A percentile compares a stretch with the other conserved stretches of the same genome.
Evolutionary conservation across 1,140 invertebrate species (phyloP).

Genomic region (Drosophila tropicalis): DNA sequence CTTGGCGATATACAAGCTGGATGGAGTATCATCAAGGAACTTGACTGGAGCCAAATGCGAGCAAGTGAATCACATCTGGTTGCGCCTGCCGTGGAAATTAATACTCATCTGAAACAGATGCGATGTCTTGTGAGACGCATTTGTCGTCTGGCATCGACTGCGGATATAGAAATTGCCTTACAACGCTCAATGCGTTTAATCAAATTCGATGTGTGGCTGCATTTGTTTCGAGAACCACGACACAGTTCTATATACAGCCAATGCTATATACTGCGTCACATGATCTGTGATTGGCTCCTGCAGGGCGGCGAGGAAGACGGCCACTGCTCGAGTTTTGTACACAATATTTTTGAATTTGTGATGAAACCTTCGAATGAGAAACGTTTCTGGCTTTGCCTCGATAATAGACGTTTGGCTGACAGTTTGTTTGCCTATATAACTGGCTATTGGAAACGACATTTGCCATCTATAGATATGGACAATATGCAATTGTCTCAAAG

Average conservation of each 20-base stretch:
- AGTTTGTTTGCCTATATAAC: constrained; percentile 42
- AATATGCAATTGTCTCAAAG: constrained; percentile 36
- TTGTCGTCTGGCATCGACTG: constrained; percentile 27
- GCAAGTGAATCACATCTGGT: constrained; percentile 13
- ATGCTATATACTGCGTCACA: constrained; percentile 54
- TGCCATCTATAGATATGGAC: constrained; percentile 49
- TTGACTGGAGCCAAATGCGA: constrained; percentile 50
- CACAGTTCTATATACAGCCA: constrained; percentile 46
- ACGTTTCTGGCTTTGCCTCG: constrained; percentile 47
- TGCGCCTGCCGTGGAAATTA: constrained; percentile 10
- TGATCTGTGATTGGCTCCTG: constrained; percentile 58
- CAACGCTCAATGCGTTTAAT: constrained; percentile 37
- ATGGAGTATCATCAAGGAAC: constrained; percentile 49
- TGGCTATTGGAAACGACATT: constrained; percentile 43
- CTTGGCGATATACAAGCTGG: constrained; percentile 44
- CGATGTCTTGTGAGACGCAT: constrained; percentile 55
- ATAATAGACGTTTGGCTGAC: constrained; percentile 37
- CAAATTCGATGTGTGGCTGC: constrained; percentile 43
- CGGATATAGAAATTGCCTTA: constrained; percentile 47
- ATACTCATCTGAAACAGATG: constrained; percentile 48
- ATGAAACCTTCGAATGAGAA: constrained; percentile 27
- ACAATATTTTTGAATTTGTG: constrained; percentile 49
- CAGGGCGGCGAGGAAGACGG: constrained; percentile 22
- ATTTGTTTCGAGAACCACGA: constrained; percentile 51
- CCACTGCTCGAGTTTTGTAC: constrained; percentile 42